These are phyloP conservation scores for Tragelaphus imberbis DNA, from an alignment of 2,113 vertebrate genomes.

Conservation along the genomic window DNA sequence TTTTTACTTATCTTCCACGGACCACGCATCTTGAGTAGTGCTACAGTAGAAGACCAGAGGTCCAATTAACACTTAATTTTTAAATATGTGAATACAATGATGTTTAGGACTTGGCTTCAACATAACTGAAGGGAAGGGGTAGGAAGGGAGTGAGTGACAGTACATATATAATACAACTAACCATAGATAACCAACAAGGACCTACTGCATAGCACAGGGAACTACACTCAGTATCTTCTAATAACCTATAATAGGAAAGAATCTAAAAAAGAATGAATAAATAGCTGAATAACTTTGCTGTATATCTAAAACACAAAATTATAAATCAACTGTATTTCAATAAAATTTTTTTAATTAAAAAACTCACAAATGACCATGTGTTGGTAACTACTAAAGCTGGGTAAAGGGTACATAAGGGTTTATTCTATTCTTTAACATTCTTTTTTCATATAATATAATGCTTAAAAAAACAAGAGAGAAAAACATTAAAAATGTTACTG, in stretches of 20 bases:
- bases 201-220: background rate
- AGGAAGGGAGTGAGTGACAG: background rate
- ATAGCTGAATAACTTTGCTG: background rate
- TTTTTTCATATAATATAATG: conserved; percentile 9
- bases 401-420: background rate
- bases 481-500: background rate
- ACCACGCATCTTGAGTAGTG: background rate
- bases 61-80: background rate
- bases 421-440: background rate
- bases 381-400: background rate
- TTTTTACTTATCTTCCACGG: background rate
- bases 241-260: background rate
- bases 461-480: background rate
- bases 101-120: background rate
- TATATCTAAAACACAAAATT: background rate
- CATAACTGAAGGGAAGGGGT: background rate
- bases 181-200: background rate
- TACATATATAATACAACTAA: background rate
- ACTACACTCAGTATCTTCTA: background rate
- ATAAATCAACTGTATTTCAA: background rate
- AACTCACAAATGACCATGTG: background rate
- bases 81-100: conserved; percentile 13
- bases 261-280: background rate
- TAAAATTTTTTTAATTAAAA: background rate
- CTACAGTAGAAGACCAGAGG: background rate